These are phyloP conservation scores for Lutjanus argentimaculatus DNA, from an alignment of 2,797 vertebrate species.

Conservation along the genomic window DNA sequence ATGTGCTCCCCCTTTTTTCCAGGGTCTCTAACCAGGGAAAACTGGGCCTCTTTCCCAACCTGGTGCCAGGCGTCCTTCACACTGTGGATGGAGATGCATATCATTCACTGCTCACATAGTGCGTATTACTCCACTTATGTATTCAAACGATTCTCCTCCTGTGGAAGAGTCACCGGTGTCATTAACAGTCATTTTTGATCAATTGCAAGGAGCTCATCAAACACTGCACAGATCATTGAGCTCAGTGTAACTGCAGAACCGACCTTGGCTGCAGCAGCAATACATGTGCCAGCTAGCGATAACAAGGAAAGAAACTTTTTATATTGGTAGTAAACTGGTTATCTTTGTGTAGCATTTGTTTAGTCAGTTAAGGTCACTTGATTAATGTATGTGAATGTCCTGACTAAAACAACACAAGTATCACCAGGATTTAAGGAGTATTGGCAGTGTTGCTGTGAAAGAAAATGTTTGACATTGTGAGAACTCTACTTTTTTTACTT, in stretches of 20 bases:
- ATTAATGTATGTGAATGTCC: too few species aligned
- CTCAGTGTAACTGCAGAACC: constrained; percentile 16
- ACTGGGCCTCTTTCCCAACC: constrained; percentile 72
- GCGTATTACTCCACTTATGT: constrained; percentile 21
- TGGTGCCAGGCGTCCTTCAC: constrained; percentile 66
- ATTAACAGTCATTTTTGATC: constrained; percentile 32
- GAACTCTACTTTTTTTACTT: background rate
- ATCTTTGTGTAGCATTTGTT: background rate
- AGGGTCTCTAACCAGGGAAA: constrained; percentile 61
- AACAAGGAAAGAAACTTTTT: background rate
- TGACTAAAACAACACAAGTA: background rate
- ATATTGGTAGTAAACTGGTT: background rate
- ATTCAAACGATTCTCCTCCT: constrained; percentile 5
- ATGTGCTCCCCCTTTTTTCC: constrained; percentile 69
- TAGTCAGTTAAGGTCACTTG: background rate
- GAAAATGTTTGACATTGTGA: background rate
- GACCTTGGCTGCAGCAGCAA: constrained; percentile 38
- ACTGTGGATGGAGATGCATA: constrained; percentile 39
- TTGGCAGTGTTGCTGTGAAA: background rate
- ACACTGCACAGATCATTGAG: constrained; percentile 15
- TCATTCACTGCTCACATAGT: constrained; percentile 26
- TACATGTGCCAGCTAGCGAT: background rate
- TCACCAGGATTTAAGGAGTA: background rate
- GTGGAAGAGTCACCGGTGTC: background rate
- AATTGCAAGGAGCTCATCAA: constrained; percentile 4